A percentile compares a stretch with the other conserved stretches of the same genome.
phyloP scores from a whole-genome alignment of 64 coral and sea anemone species.

The Actinia equina region DNA sequence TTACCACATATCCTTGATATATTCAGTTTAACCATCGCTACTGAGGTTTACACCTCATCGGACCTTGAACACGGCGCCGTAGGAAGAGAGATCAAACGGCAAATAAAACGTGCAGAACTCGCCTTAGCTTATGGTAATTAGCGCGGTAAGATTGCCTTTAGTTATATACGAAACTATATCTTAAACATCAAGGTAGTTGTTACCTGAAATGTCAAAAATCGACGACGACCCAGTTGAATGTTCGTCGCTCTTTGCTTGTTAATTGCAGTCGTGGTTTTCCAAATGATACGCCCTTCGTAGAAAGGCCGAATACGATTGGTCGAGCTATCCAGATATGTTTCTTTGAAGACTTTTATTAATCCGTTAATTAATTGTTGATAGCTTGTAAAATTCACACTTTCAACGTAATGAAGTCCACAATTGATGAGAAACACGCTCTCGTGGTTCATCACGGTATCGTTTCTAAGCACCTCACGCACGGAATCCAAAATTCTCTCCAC shows the following conservation, averaged over 20 bases:
- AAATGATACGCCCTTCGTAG: slow-evolving; percentile 54
- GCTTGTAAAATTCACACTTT: slow-evolving; percentile 85
- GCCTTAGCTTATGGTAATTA: too few species aligned
- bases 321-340: slow-evolving; percentile 17
- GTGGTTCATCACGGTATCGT: slow-evolving; percentile 37
- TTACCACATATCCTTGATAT: too few species aligned
- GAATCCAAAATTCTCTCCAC: slow-evolving; percentile 49
- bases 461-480: slow-evolving; percentile 41
- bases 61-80: too few species aligned
- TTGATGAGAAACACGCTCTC: slow-evolving; percentile 66
- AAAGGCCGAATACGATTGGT: slow-evolving; percentile 3
- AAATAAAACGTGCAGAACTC: too few species aligned
- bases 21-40: too few species aligned
- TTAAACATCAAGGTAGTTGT: background rate
- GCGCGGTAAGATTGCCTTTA: too few species aligned
- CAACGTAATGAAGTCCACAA: slow-evolving; percentile 87
- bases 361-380: slow-evolving; percentile 67
- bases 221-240: slow-evolving; percentile 68
- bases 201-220: slow-evolving; percentile 87
- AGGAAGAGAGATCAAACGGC: too few species aligned
- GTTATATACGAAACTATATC: too few species aligned
- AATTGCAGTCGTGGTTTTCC: slow-evolving; percentile 87
- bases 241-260: slow-evolving; percentile 78
- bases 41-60: too few species aligned
- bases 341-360: slow-evolving; percentile 51